Base-by-base conservation (phyloP, 2,888 invertebrate species). In the Lepidochrysops patricia region DNA sequence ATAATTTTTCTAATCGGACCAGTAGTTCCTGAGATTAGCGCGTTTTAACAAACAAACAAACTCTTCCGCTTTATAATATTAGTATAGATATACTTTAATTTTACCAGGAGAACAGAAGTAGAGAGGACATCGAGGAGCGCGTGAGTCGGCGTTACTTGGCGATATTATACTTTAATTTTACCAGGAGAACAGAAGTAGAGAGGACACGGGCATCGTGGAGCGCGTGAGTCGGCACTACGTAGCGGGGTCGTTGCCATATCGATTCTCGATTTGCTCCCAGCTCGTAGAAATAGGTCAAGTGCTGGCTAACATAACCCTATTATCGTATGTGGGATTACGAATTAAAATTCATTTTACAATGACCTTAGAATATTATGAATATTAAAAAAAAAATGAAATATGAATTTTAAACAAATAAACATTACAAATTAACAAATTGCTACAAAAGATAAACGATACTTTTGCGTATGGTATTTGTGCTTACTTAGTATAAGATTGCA, bases 211-310 rank as follows among this genome's bases (percentile, higher is more conserved):
- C 57, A 52, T 54, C 27, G 9, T 23, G 61, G 62, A 74, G 79
- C 80, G 81, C 81, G 74, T 73, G 80, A 80, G 81, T 79, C 65
- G 70, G 58, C 49, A 25, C n/a, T 23, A 34, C 66, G 69, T 70
- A 76, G 78, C 60, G 70, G 68, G 73, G 74, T 76, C 76, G 76
- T 76, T 75, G 76, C 69, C 85, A 79, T 76, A 86, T 88, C 78
- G 88, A 88, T 87, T 88, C 84, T 87, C 87, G 86, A 88, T 88
- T 88, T 88, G 74, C 80, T 77, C 79, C 75, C 78, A 71, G 72
- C 76, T 76, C 79, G 79, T 68, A 70, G 71, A 85, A 80, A 71
- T 88, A 76, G 88, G 88, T 88, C 88, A 88, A 88, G 88, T 81
- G 82, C 84, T 80, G 71, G 71, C 70, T 68, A 71, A 70, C 69